Base-by-base conservation (phyloP, 2,888 invertebrate species). In the Choreutis nemorana region DNA sequence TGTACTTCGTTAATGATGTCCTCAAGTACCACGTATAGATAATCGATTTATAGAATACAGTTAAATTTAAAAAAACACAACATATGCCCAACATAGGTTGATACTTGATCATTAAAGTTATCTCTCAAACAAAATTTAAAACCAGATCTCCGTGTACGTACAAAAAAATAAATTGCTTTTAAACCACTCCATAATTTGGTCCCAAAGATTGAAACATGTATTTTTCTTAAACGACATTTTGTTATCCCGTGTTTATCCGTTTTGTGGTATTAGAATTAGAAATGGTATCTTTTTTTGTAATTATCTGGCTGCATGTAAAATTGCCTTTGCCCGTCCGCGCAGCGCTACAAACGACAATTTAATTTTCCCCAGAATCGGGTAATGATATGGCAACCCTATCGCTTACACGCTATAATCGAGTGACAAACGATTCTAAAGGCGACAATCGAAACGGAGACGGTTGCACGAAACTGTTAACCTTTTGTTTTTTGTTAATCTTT, bases 211-310 rank as follows among this genome's bases (percentile, higher is more conserved):
- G 51, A 57, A 59, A 57, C 65, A 55, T 67, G 57, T 77, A 63
- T 57, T 77, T 77, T 68, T 62, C 55, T 57, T 73, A 78, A 78
- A 75, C 72, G 78, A 72, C 77, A 78, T 65, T 77, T 75, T 77
- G 70, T 75, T 73, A 77, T 62, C 54, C 56, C 45, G 39, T 54
- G 51, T 58, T 73, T 72, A 75, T 67, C 64, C 68, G 54, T 64
- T 68, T 67, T 65, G 62, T 60, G 57, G 66, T 56, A 75, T 73
- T 75, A 71, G 71, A 68, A 61, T 65, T 50, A 71, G 71, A 68
- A 61, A 65, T 50, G 45, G 51, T 55, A 48, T 57, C 52, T 52
- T 47, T 44, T 33, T 38, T 39, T 55, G 48, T 63, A 57, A 62
- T 65, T 65, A 58, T 50, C 37, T 40, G 46, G 50, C 53, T 62